Conservation (phyloP, 2,888 invertebrate genomes). For the Drosophila heteroneura region DNA sequence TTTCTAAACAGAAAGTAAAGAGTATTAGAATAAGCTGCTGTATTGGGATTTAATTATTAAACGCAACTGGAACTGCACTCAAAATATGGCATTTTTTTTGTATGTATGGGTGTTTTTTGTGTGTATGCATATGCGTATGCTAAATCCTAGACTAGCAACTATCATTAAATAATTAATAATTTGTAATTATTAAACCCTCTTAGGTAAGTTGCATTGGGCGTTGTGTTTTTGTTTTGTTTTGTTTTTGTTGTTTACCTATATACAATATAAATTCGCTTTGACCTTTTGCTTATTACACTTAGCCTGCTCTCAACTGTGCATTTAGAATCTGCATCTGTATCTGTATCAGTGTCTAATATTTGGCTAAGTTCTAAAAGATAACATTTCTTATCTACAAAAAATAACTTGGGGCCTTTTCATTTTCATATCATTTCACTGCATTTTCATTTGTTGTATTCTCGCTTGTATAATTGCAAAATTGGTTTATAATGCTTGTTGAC, state of each 20-base stretch:
- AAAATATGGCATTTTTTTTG: slow-evolving; percentile 20
- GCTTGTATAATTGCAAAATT: slow-evolving; percentile 69
- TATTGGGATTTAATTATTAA: slow-evolving; percentile 33
- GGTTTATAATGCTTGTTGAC: slow-evolving; percentile 52
- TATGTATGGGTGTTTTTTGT: slow-evolving; percentile 17
- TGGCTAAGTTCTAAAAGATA: slow-evolving; percentile 80
- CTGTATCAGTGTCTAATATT: slow-evolving; percentile 70
- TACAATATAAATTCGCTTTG: slow-evolving; percentile 81
- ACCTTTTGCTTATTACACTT: slow-evolving; percentile 55
- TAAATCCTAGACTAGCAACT: slow-evolving; percentile 70
- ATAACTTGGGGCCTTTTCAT: slow-evolving; percentile 61
- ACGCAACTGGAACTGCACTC: slow-evolving; percentile 45
- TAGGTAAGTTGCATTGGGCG: slow-evolving; percentile 55
- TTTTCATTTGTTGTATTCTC: slow-evolving; percentile 28
- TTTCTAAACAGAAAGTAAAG: slow-evolving; percentile 74
- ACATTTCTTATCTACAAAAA: slow-evolving; percentile 81
- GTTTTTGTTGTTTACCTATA: slow-evolving; percentile 51
- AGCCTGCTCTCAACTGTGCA: slow-evolving; percentile 53
- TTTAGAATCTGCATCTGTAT: slow-evolving; percentile 32
- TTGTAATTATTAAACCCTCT: slow-evolving; percentile 53
- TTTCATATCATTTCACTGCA: slow-evolving; percentile 20
- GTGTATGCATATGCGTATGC: slow-evolving; percentile 26
- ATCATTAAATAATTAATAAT: slow-evolving; percentile 66
- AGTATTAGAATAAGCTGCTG: slow-evolving; percentile 46
- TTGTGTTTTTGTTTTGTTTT: slow-evolving; percentile 26